phyloP scores from a whole-genome alignment of 2,113 vertebrate species.

The Poicephalus gulielmi region DNA sequence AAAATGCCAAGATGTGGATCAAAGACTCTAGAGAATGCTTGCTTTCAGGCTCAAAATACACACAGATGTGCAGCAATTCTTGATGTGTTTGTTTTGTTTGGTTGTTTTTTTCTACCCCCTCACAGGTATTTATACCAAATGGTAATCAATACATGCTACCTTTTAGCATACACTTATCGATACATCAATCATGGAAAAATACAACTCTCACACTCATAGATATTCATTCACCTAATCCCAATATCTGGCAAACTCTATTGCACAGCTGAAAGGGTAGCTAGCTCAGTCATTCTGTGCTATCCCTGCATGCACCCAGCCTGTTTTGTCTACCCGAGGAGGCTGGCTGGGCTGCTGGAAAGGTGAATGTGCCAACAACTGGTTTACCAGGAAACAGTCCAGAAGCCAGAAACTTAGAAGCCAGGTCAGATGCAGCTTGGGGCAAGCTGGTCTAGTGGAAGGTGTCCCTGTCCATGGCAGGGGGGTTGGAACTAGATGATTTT shows the following conservation, averaged over 20 bases:
- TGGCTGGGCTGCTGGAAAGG: background rate
- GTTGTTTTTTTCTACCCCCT: background rate
- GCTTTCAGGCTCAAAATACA: background rate
- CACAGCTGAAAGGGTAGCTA: background rate
- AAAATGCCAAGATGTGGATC: conserved; percentile 37
- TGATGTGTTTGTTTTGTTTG: background rate
- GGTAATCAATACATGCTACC: background rate
- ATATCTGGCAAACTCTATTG: background rate
- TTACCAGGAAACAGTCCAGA: background rate
- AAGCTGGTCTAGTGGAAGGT: background rate
- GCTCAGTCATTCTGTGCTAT: background rate
- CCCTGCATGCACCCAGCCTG: rapidly evolving
- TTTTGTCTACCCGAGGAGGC: background rate
- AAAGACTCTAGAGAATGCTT: conserved; percentile 22
- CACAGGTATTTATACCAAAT: background rate
- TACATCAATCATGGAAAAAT: background rate
- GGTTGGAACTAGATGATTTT: background rate
- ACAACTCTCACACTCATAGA: background rate
- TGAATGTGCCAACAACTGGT: background rate
- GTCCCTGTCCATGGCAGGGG: background rate
- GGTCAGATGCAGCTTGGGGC: background rate
- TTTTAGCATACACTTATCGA: background rate
- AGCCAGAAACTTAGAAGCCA: background rate
- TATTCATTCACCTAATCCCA: background rate
- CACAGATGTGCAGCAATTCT: conserved; percentile 16